Percentiles rank a stretch among this genome's conserved stretches.
These are phyloP conservation scores for Listrodromus nycthemerus DNA, from an alignment of 2,888 invertebrate species.

Conservation along the genomic window DNA sequence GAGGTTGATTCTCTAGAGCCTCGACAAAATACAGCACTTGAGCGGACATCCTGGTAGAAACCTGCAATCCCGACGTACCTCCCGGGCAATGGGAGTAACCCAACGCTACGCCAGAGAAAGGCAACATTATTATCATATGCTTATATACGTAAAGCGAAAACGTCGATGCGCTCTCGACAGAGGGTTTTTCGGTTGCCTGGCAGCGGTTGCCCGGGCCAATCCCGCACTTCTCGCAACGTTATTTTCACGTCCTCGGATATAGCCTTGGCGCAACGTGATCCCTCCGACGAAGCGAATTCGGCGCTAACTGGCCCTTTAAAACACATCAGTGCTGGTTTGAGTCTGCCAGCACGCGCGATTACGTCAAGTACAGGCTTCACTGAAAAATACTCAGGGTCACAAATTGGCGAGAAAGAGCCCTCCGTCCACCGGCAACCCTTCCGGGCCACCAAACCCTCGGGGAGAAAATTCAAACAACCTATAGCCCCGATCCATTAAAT, in stretches of 20 bases:
- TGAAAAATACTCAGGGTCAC: slow-evolving; percentile 70
- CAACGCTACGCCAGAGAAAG: slow-evolving; percentile 29
- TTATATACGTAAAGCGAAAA: slow-evolving; percentile 49
- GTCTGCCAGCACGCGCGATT: slow-evolving; percentile 70
- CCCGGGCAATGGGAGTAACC: slow-evolving; percentile 62
- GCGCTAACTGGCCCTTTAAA: slow-evolving; percentile 77
- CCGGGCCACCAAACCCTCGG: slow-evolving; percentile 39
- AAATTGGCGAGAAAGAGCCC: slow-evolving; percentile 65
- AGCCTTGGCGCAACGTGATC: slow-evolving; percentile 52
- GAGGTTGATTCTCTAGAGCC: slow-evolving; percentile 29
- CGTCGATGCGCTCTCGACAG: slow-evolving; percentile 43
- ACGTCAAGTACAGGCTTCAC: slow-evolving; percentile 73
- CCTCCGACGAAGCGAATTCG: slow-evolving; percentile 58
- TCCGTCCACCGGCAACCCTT: slow-evolving; percentile 42
- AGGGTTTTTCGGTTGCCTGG: slow-evolving; percentile 52
- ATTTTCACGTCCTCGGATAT: slow-evolving; percentile 35
- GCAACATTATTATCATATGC: slow-evolving; percentile 52
- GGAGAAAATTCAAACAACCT: slow-evolving; percentile 73
- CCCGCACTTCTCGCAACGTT: slow-evolving; percentile 37
- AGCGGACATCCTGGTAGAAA: slow-evolving; percentile 58
- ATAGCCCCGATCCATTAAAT: slow-evolving; percentile 72
- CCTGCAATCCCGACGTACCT: slow-evolving; percentile 59
- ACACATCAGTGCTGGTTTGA: slow-evolving; percentile 67
- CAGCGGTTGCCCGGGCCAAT: slow-evolving; percentile 30
- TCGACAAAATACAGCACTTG: slow-evolving; percentile 52